These are phyloP conservation scores for Porites lutea DNA, from an alignment of 64 coral and sea anemone species.

Conservation along the genomic window DNA sequence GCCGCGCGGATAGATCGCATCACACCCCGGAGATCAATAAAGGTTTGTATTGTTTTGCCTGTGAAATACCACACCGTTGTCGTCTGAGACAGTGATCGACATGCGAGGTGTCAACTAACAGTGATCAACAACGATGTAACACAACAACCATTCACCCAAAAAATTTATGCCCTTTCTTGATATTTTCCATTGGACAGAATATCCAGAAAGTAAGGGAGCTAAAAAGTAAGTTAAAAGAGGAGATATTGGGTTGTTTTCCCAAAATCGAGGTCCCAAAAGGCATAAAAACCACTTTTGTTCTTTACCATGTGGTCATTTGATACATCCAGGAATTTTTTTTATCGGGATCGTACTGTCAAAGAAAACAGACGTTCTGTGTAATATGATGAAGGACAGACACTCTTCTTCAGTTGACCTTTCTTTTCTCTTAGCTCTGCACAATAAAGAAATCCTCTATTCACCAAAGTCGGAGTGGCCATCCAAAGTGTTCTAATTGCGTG, in stretches of 20 bases:
- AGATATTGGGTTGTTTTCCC: background rate
- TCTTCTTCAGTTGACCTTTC: background rate
- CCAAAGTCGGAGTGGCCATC: background rate
- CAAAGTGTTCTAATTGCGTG: too few species aligned
- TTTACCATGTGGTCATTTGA: background rate
- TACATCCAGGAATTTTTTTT: background rate
- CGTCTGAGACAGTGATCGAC: slow-evolving; percentile 52
- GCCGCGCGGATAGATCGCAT: slow-evolving; percentile 33
- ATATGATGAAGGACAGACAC: background rate
- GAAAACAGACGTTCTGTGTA: background rate
- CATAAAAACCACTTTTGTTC: background rate
- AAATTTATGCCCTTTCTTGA: background rate
- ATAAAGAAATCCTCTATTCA: background rate
- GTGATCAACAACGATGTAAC: background rate
- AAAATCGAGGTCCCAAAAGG: background rate
- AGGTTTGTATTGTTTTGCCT: slow-evolving; percentile 56
- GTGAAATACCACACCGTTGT: slow-evolving; percentile 70
- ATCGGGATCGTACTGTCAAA: background rate
- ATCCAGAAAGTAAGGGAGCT: background rate
- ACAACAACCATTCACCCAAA: background rate
- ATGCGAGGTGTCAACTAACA: slow-evolving; percentile 2
- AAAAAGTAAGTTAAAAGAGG: background rate
- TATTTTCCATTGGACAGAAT: background rate
- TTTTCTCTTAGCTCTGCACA: background rate
- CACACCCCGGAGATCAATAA: slow-evolving; percentile 59